phyloP scores from a whole-genome alignment of 1,140 invertebrate genomes.

The Grapholita molesta region DNA sequence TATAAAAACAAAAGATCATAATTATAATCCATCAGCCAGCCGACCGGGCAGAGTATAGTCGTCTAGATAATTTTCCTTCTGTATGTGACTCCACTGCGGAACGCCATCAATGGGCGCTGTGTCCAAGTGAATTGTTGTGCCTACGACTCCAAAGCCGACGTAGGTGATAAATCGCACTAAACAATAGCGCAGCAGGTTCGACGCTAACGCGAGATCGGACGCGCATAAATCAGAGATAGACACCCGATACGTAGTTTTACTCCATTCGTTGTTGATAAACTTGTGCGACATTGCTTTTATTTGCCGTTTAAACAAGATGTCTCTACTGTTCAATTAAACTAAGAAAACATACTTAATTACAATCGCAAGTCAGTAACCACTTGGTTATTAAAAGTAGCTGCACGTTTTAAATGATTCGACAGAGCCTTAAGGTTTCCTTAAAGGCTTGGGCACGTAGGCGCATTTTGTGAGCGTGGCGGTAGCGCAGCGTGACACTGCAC shows the following conservation, averaged over 20 bases:
- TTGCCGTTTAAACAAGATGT: background rate
- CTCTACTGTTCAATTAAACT: no score
- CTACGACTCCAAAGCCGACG: constrained; percentile 29
- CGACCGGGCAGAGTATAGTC: no score
- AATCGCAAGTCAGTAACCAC: no score
- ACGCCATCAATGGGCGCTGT: constrained; percentile 42
- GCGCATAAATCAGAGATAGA: constrained; percentile 7
- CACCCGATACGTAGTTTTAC: constrained; percentile 5
- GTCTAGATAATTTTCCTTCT: background rate
- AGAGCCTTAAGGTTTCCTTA: no score
- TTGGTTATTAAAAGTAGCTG: no score
- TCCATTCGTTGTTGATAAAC: constrained; percentile 5
- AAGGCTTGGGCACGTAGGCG: no score
- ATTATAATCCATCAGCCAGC: no score
- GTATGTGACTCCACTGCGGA: background rate
- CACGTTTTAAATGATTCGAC: no score
- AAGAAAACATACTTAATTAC: no score
- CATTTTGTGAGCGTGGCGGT: no score
- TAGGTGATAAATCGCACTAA: constrained; percentile 31
- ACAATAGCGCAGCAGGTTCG: constrained; percentile 27
- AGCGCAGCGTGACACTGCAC: no score
- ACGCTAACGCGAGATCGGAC: background rate
- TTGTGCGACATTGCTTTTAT: background rate
- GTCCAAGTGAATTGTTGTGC: constrained; percentile 55
- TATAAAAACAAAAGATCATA: no score